Evolutionary conservation across 2,113 vertebrate species (phyloP).

Genomic region (Channa maculata): DNA sequence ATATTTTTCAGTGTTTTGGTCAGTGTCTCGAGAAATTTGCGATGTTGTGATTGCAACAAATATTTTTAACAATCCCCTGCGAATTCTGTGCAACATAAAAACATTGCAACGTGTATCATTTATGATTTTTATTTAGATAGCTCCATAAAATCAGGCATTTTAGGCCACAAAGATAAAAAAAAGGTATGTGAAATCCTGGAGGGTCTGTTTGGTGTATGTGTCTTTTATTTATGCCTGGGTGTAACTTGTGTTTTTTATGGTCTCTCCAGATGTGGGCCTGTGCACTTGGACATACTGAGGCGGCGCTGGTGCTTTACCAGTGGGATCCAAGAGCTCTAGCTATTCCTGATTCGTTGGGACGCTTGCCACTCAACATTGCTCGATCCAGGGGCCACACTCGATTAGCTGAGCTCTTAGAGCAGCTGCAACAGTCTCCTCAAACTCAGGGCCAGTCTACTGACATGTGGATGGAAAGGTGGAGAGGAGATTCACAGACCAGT

Average conservation of each 20-base stretch:
- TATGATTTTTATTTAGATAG: no score
- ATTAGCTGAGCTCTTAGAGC: conserved; percentile 94
- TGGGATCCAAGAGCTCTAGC: conserved; percentile 96
- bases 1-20: background rate
- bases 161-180: no score
- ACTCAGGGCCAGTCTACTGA: conserved; percentile 83
- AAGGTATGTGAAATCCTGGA: no score
- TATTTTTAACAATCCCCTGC: no score
- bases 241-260: conserved; percentile 19
- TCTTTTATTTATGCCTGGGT: background rate
- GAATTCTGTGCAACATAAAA: no score
- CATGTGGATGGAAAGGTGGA: conserved; percentile 91
- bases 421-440: conserved; percentile 89
- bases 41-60: no score
- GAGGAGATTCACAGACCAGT: conserved; percentile 83
- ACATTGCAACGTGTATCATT: no score
- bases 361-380: conserved; percentile 93
- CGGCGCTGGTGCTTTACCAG: conserved; percentile 94
- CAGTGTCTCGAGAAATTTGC: no score
- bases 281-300: conserved; percentile 93
- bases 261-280: conserved; percentile 95
- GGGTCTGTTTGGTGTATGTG: background rate
- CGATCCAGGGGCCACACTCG: conserved; percentile 95
- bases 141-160: no score
- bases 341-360: conserved; percentile 95